Conservation (phyloP, 2,888 invertebrate genomes). For the Phaonia tiefii region DNA sequence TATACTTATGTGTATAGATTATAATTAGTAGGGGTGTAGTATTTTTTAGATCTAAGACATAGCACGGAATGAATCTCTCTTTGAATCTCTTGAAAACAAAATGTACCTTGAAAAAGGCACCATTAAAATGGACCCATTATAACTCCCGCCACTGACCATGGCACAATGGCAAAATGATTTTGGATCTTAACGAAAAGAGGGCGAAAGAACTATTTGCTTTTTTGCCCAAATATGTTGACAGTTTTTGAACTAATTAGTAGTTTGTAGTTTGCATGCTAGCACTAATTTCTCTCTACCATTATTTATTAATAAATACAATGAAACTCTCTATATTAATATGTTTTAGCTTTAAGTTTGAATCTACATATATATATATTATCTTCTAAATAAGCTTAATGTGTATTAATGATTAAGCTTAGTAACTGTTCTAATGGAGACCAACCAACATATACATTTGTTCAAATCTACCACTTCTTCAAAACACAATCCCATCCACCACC, state of each 20-base stretch:
- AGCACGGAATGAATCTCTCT: slow-evolving; percentile 41
- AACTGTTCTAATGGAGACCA: too few relatives aligned
- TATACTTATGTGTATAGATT: not conserved
- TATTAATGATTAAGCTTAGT: not conserved
- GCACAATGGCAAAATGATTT: slow-evolving; percentile 27
- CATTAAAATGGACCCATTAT: slow-evolving; percentile 40
- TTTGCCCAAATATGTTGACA: slow-evolving; percentile 9
- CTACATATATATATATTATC: slow-evolving; percentile 16
- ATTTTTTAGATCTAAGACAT: too few relatives aligned
- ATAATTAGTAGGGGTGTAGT: too few relatives aligned
- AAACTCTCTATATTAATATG: slow-evolving; percentile 33
- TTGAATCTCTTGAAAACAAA: too few relatives aligned
- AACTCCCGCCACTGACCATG: slow-evolving; percentile 13
- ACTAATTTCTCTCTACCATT: slow-evolving; percentile 19
- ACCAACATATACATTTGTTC: not conserved
- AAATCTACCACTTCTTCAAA: not conserved
- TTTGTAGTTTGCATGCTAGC: slow-evolving; percentile 34
- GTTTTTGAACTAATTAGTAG: slow-evolving; percentile 12
- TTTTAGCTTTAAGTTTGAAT: slow-evolving; percentile 16
- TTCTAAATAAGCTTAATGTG: slow-evolving; percentile 3
- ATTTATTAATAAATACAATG: slow-evolving; percentile 34
- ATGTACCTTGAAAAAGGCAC: too few relatives aligned
- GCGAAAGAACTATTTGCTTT: slow-evolving; percentile 2
- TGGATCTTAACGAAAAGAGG: not conserved
- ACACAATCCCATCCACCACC: slow-evolving; percentile 16